Evolutionary conservation across 2,113 vertebrate genomes (phyloP).

Genomic region (Amphilophus citrinellus): DNA sequence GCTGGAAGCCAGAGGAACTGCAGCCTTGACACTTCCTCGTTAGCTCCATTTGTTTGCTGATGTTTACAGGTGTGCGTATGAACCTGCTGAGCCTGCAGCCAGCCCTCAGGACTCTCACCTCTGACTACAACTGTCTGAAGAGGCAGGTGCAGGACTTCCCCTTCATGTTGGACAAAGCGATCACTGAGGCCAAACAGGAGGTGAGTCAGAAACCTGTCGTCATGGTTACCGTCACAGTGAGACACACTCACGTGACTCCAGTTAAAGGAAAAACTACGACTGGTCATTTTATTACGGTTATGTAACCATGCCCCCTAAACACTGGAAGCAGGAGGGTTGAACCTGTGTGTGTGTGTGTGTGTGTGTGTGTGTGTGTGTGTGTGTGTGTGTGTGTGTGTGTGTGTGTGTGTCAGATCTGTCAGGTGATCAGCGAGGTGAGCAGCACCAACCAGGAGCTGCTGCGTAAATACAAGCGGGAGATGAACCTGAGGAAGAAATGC

Average conservation of each 20-base stretch:
- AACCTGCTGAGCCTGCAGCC: conserved; percentile 95
- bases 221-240: rapidly evolving
- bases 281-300: neutral
- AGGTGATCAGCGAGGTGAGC: conserved; percentile 91
- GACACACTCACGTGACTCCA: rapidly evolving
- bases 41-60: neutral
- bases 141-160: conserved; percentile 94
- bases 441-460: conserved; percentile 91
- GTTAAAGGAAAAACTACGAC: neutral
- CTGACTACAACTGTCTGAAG: conserved; percentile 94
- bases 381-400: neutral
- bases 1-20: neutral
- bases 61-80: conserved; percentile 87
- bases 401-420: conserved; percentile 84
- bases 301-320: neutral
- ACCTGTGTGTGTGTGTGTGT: neutral
- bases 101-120: conserved; percentile 91
- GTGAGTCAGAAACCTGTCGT: conserved; percentile 64
- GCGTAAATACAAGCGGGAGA: conserved; percentile 93
- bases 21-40: rapidly evolving
- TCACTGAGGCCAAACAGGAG: conserved; percentile 88
- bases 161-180: conserved; percentile 89
- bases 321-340: too few species aligned
- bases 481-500: conserved; percentile 96
- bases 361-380: neutral